Conservation (phyloP, 92 coral and sea anemone genomes). For the Scolanthus callimorphus region DNA sequence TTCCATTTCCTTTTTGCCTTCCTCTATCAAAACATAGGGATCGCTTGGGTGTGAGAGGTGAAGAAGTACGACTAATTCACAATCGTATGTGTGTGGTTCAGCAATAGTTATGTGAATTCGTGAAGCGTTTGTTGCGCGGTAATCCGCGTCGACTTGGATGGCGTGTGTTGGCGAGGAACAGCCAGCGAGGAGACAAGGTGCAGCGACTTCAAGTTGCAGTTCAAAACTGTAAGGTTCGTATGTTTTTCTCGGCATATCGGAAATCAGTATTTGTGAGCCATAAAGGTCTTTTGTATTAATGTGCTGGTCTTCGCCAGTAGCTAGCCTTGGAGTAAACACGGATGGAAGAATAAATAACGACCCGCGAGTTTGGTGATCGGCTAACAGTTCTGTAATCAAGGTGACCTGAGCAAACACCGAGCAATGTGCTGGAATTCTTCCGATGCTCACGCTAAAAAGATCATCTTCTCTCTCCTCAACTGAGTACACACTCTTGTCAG, state of each 20-base stretch:
- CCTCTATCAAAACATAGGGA: conserved; percentile 85
- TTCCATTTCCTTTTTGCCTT: conserved; percentile 54
- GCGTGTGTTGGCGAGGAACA: conserved; percentile 95
- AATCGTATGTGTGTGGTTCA: conserved; percentile 81
- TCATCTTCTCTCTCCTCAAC: conserved; percentile 78
- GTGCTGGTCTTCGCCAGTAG: conserved; percentile 36
- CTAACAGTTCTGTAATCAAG: conserved; percentile 79
- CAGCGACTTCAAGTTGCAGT: conserved; percentile 75
- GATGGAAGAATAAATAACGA: conserved; percentile 83
- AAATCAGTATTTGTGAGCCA: conserved; percentile 70
- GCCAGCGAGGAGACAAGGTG: conserved; percentile 93
- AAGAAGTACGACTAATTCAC: conserved; percentile 77
- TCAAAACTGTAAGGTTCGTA: conserved; percentile 86
- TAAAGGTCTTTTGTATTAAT: conserved; percentile 22
- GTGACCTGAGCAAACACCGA: conserved; percentile 89
- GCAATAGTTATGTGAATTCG: conserved; percentile 86
- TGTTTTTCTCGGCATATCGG: conserved; percentile 73
- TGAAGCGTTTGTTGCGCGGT: conserved; percentile 82
- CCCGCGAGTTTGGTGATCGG: conserved; percentile 73
- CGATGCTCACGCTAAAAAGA: conserved; percentile 74
- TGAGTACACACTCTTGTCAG: conserved; percentile 49
- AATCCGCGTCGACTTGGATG: conserved; percentile 95
- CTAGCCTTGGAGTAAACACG: conserved; percentile 82
- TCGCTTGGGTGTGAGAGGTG: conserved; percentile 87
- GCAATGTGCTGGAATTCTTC: conserved; percentile 87